A percentile compares a stretch with the other conserved stretches of the same genome.
Conservation (phyloP, 2,113 vertebrate genomes). For the Raphicerus campestris region DNA sequence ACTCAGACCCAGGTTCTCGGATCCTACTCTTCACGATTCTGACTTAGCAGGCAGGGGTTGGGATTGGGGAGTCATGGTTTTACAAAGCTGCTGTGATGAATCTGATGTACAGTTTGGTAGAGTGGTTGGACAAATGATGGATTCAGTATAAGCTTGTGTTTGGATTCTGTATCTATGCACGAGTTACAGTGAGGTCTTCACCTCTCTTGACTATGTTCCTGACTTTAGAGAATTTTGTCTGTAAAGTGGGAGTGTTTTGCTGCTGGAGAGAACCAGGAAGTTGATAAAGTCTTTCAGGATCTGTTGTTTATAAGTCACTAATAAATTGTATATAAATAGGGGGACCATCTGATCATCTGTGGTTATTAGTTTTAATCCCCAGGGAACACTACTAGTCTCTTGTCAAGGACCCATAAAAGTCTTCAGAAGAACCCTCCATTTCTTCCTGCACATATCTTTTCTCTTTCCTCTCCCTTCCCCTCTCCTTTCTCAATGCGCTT, state of each 20-base stretch:
- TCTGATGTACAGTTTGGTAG: not conserved
- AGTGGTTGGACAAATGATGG: not conserved
- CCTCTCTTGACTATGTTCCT: not conserved
- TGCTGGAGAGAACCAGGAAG: not conserved
- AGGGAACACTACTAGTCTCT: not conserved
- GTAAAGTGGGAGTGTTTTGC: no score
- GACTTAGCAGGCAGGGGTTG: not conserved
- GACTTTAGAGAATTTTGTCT: not conserved
- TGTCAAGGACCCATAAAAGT: not conserved
- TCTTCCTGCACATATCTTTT: not conserved
- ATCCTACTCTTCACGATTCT: not conserved
- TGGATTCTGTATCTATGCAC: not conserved
- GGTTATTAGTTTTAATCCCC: not conserved
- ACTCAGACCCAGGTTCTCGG: not conserved
- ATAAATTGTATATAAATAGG: not conserved
- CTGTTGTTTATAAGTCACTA: not conserved
- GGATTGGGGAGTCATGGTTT: not conserved
- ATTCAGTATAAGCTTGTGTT: not conserved
- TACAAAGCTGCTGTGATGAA: not conserved
- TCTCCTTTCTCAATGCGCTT: not conserved
- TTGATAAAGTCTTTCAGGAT: not conserved
- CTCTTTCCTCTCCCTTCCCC: not conserved
- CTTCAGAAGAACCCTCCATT: not conserved
- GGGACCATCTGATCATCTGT: not conserved
- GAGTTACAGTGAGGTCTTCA: not conserved